Percentiles rank a stretch among this genome's conserved stretches.
phyloP scores from a whole-genome alignment of 2,888 invertebrate species.

The Reticulitermes lucifugus region DNA sequence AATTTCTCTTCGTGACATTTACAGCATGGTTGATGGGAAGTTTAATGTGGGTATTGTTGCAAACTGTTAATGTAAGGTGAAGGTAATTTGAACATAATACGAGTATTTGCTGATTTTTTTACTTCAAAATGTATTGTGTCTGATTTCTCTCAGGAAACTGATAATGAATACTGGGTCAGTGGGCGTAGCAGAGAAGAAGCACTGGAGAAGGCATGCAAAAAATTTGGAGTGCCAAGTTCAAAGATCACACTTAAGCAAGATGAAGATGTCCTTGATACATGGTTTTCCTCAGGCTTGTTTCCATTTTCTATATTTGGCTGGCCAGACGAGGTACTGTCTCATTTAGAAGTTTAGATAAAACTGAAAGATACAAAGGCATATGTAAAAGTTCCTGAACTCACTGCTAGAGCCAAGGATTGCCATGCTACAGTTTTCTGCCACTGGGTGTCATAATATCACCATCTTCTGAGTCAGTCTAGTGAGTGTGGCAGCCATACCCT shows the following conservation, averaged over 20 bases:
- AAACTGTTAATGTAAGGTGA: too few relatives aligned
- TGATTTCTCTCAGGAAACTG: constrained; percentile 57
- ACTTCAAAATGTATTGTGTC: not conserved
- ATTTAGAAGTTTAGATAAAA: not conserved
- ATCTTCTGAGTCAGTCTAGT: too few relatives aligned
- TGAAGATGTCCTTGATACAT: constrained; percentile 98
- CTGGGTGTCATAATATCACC: too few relatives aligned
- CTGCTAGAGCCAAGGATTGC: too few relatives aligned
- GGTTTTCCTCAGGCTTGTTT: constrained; percentile 98
- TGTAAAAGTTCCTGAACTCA: too few relatives aligned
- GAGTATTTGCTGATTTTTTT: not conserved
- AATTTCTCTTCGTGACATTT: too few relatives aligned
- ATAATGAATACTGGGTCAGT: constrained; percentile 72
- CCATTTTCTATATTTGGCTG: constrained; percentile 98
- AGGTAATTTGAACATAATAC: not conserved
- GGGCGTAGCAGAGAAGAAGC: constrained; percentile 78
- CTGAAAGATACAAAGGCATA: too few relatives aligned
- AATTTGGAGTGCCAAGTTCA: constrained; percentile 71
- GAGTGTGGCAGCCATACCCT: too few relatives aligned
- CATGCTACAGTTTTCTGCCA: too few relatives aligned
- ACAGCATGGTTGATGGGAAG: too few relatives aligned
- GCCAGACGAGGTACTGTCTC: constrained; percentile 78
- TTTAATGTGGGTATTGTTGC: too few relatives aligned
- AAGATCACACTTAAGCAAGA: constrained; percentile 78
- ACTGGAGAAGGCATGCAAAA: constrained; percentile 78